Evolutionary conservation across 1,140 invertebrate genomes (phyloP), one percentile per base, ranked within the genome.

Genomic region (Elymnias hypermnestra): DNA sequence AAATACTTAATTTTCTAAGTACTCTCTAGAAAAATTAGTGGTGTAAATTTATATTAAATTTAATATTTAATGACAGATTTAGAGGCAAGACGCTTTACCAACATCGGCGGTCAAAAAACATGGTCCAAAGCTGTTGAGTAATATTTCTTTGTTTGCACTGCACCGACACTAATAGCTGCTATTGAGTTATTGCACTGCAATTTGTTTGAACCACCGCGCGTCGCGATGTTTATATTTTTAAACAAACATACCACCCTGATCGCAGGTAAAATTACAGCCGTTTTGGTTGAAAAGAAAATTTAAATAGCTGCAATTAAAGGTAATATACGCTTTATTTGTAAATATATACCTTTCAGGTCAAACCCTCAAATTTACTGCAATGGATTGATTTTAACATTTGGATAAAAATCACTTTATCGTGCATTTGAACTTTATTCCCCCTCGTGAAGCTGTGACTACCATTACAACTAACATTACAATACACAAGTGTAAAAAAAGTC

Each of bases 121-220:
- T 66, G 55, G 47, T 69, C 52, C 66, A 64, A 53, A 44, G 36
- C 53, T 23, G 43, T 63, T 63, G 64, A 54, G 60, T 66, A 62
- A 57, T 52, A 44, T 57, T 31, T 41, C 62, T 72, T 65, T 77
- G 68, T 77, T 77, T 76, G 68, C 68, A 72, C 66, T 71, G 66
- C 63, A 54, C 26, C 37, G 56, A 62, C 68, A 52, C 56, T 78
- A 78, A 78, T 78, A 45, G 50, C 37, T 35, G 62, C 43, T 70
- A 69, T 65, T 55, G 56, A 63, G 50, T 73, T 73, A 74, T 74
- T 66, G 63, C 71, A 48, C 60, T 37, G 66, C 52, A 77, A 76
- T 76, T 76, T 72, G 52, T 63, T 49, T 57, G 50, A 69, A 67
- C 65, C 60, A 54, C 52, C 43, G 51, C 43, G 33, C 35, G 43